Conservation (phyloP, 2,797 vertebrate species). For the Poeciliopsis presidionis region DNA sequence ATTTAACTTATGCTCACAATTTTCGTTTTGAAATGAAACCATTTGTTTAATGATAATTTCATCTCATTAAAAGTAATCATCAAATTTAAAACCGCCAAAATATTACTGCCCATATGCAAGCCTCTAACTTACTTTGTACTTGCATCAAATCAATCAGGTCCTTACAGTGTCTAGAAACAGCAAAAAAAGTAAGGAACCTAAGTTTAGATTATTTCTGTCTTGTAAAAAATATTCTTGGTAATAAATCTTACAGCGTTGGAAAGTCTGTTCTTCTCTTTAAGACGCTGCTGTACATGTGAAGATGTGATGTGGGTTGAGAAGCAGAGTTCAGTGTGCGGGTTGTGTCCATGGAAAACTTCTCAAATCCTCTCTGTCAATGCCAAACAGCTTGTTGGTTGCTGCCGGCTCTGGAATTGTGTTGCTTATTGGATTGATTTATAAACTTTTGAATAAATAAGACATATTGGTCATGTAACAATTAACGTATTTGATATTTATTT, state of each 20-base stretch:
- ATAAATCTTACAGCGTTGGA: not conserved
- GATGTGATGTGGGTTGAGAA: not conserved
- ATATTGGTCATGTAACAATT: not conserved
- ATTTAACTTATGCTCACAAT: not conserved
- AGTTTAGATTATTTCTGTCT: not conserved
- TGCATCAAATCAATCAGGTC: not conserved
- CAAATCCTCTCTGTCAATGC: not conserved
- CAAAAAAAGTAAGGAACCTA: not conserved
- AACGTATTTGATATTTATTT: too few relatives aligned
- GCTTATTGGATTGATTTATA: not conserved
- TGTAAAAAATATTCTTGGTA: not conserved
- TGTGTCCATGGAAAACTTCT: not conserved
- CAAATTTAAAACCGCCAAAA: not conserved
- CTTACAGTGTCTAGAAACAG: not conserved
- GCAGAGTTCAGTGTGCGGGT: not conserved
- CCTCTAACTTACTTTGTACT: not conserved
- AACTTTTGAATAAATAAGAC: not conserved
- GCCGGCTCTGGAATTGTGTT: not conserved
- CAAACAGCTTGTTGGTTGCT: not conserved
- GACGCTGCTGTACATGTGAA: not conserved
- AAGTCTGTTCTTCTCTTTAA: not conserved
- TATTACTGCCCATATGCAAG: not conserved
- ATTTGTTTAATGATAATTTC: not conserved
- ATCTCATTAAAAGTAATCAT: not conserved
- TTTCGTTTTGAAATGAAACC: not conserved